Evolutionary conservation across 2,797 vertebrate species (phyloP).

Genomic region (Sebastolobus alascanus): DNA sequence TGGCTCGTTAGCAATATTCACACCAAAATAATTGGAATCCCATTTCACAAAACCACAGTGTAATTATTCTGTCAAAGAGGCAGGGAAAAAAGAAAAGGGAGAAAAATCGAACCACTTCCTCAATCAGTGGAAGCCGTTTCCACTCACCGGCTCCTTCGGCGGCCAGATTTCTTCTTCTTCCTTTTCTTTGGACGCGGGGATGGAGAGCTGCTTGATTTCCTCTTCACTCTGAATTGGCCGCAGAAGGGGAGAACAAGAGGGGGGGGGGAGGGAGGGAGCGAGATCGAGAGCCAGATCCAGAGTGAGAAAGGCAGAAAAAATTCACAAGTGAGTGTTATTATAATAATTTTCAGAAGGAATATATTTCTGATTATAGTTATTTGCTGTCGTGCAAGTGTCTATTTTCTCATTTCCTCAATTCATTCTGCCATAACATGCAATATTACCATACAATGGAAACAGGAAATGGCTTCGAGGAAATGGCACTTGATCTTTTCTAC

Average conservation of each 20-base stretch:
- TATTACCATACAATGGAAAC: slow-evolving; percentile 20
- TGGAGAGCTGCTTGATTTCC: slow-evolving; percentile 94
- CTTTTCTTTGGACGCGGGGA: slow-evolving; percentile 97
- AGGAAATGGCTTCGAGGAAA: slow-evolving; percentile 40
- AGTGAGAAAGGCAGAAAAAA: slow-evolving; percentile 26
- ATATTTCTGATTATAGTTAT: slow-evolving; percentile 60
- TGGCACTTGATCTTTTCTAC: slow-evolving; percentile 32
- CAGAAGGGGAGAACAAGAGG: neutral
- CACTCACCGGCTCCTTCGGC: slow-evolving; percentile 93
- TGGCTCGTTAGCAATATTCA: slow-evolving; percentile 44
- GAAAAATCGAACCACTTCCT: slow-evolving; percentile 32
- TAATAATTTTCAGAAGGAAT: slow-evolving; percentile 39
- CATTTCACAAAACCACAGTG: slow-evolving; percentile 33
- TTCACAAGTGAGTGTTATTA: slow-evolving; percentile 43
- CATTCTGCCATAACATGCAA: slow-evolving; percentile 17
- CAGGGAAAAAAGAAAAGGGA: neutral
- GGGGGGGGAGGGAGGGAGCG: neutral
- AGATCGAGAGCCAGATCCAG: neutral
- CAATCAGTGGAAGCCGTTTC: slow-evolving; percentile 30
- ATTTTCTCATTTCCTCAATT: slow-evolving; percentile 61
- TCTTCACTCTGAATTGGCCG: slow-evolving; percentile 79
- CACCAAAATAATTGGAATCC: slow-evolving; percentile 48
- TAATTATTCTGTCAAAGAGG: slow-evolving; percentile 48
- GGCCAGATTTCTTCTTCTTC: slow-evolving; percentile 98
- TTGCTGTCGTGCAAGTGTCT: slow-evolving; percentile 25